Evolutionary conservation across 2,888 invertebrate species (phyloP).

Genomic region (Noctua janthe): DNA sequence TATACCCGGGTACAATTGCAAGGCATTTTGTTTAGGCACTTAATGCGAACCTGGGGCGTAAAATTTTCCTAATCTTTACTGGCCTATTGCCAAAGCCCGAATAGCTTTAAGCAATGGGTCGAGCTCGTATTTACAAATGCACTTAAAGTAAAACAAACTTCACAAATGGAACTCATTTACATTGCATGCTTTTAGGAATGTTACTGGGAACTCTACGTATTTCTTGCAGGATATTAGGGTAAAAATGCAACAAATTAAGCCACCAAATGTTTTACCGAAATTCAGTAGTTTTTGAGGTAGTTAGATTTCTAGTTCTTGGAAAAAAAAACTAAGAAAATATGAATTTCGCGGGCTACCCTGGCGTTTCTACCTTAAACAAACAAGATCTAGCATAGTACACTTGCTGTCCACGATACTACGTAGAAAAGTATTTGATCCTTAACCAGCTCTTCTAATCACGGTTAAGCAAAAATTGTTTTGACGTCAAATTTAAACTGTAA

Average conservation of each 20-base stretch:
- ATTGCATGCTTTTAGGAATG: neutral
- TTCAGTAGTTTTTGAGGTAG: too few species aligned
- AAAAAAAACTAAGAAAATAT: too few species aligned
- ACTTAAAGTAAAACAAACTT: constrained; percentile 4
- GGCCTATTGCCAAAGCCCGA: constrained; percentile 8
- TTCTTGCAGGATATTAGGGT: too few species aligned
- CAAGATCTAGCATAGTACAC: neutral
- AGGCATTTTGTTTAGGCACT: neutral
- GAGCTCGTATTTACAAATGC: constrained; percentile 8
- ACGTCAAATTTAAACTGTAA: neutral
- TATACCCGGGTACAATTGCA: neutral
- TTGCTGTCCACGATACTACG: neutral
- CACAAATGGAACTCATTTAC: neutral
- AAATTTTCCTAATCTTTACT: neutral
- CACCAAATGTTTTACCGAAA: too few species aligned
- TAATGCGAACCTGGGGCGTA: neutral
- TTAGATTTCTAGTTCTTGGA: too few species aligned
- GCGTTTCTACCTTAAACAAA: neutral
- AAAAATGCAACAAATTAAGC: too few species aligned
- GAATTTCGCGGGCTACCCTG: too few species aligned
- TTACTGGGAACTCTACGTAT: too few species aligned
- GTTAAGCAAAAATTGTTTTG: neutral
- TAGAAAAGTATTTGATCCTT: neutral
- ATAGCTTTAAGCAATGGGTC: constrained; percentile 10
- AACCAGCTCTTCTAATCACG: neutral